A percentile compares a stretch with the other conserved stretches of the same genome.
phyloP scores from a whole-genome alignment of 2,113 vertebrate genomes.

The Girardinichthys multiradiatus region DNA sequence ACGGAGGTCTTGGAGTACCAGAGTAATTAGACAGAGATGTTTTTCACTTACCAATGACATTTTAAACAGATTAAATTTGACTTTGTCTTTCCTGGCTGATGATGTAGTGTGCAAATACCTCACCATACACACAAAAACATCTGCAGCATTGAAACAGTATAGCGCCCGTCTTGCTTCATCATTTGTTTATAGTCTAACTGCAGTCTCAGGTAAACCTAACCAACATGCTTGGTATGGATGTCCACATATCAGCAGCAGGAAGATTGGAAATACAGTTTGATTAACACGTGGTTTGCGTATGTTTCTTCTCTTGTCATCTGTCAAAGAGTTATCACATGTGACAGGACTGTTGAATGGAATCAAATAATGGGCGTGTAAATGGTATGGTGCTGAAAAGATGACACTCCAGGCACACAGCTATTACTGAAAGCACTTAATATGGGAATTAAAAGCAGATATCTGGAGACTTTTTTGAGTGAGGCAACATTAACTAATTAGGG shows the following conservation, averaged over 20 bases:
- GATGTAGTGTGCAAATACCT: not conserved
- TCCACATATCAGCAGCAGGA: conserved; percentile 26
- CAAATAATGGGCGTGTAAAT: conserved; percentile 52
- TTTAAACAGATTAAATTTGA: not conserved
- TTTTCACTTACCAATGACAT: no score
- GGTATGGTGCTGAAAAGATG: conserved; percentile 58
- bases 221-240: conserved; percentile 7
- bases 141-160: not conserved
- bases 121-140: not conserved
- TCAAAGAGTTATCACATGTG: conserved; percentile 50
- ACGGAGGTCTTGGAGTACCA: conserved; percentile 22
- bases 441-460: conserved; percentile 9
- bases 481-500: not conserved
- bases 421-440: conserved; percentile 25
- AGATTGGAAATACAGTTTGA: conserved; percentile 41
- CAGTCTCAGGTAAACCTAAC: not conserved
- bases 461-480: not conserved
- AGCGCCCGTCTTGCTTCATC: not conserved
- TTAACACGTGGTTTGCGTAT: conserved; percentile 75
- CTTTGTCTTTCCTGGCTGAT: not conserved
- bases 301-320: conserved; percentile 55
- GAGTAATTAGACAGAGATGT: conserved; percentile 11
- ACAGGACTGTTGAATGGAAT: conserved; percentile 69
- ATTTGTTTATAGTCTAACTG: not conserved
- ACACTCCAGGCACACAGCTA: conserved; percentile 18